Percentiles rank a stretch among this genome's conserved stretches.
Conservation (phyloP, 2,113 vertebrate genomes). For the Perca fluviatilis region DNA sequence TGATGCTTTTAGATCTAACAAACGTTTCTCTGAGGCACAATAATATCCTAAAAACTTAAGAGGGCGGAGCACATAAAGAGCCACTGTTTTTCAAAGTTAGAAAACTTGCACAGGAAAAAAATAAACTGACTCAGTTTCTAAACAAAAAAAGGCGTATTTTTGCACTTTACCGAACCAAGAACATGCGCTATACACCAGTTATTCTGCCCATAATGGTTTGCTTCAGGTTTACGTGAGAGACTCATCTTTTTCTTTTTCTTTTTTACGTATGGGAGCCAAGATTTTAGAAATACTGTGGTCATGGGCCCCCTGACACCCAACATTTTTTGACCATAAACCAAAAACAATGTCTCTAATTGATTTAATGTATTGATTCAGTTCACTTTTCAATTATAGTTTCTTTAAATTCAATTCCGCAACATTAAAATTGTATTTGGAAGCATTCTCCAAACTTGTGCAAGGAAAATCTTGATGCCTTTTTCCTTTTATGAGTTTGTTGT, state of each 20-base stretch:
- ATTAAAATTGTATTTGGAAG: neutral
- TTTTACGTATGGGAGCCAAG: no score
- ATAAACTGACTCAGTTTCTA: neutral
- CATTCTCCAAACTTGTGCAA: accelerated
- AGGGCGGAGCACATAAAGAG: neutral
- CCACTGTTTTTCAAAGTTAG: neutral
- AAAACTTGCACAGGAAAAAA: neutral
- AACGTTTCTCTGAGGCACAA: neutral
- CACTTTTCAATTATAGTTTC: neutral
- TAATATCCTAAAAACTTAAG: neutral
- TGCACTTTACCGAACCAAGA: neutral
- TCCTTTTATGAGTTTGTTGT: neutral
- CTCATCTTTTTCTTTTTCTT: no score
- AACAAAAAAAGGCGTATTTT: neutral
- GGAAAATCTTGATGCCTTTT: accelerated
- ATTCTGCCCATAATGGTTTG: neutral
- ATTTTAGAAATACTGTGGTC: neutral
- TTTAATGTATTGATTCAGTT: no score
- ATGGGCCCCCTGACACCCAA: neutral
- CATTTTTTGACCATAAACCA: neutral
- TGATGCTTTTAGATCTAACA: neutral
- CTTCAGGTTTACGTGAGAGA: no score
- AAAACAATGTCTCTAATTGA: neutral
- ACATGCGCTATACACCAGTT: no score
- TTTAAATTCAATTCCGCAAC: neutral